Evolutionary conservation across 2,797 vertebrate genomes (phyloP).

Genomic region (Premnoplex brunnescens): DNA sequence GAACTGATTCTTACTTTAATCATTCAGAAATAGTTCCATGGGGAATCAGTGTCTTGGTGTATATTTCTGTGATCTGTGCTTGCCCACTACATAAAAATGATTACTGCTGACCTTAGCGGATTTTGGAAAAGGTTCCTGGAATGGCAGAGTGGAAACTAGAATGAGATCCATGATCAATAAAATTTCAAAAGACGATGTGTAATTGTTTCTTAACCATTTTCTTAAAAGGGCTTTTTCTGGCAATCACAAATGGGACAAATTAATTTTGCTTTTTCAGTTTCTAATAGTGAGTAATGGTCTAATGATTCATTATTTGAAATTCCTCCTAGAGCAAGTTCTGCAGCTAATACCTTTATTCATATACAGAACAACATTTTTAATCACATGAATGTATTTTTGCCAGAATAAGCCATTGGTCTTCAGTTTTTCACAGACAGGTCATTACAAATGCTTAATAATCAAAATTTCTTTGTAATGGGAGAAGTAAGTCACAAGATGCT

Average conservation of each 20-base stretch:
- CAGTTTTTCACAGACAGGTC: background rate
- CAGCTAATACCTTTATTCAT: background rate
- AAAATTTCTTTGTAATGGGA: background rate
- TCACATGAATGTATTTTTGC: background rate
- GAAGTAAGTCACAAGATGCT: background rate
- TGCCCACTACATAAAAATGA: background rate
- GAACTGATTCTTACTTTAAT: background rate
- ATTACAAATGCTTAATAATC: background rate
- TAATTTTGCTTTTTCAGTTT: background rate
- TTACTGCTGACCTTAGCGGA: background rate
- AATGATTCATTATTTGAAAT: constrained; percentile 13
- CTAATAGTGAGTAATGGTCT: background rate
- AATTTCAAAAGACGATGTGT: background rate
- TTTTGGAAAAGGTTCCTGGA: background rate
- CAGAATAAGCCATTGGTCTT: background rate
- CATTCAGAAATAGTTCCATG: background rate
- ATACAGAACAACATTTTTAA: background rate
- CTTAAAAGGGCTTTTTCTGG: background rate
- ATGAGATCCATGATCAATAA: background rate
- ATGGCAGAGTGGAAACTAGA: background rate
- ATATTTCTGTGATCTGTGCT: background rate
- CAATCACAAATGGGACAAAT: background rate
- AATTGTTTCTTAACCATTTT: background rate
- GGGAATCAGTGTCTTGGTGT: background rate
- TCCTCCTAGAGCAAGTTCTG: background rate